Evolutionary conservation across 2,888 invertebrate species (phyloP).

Genomic region (Chrysodeixis includens): DNA sequence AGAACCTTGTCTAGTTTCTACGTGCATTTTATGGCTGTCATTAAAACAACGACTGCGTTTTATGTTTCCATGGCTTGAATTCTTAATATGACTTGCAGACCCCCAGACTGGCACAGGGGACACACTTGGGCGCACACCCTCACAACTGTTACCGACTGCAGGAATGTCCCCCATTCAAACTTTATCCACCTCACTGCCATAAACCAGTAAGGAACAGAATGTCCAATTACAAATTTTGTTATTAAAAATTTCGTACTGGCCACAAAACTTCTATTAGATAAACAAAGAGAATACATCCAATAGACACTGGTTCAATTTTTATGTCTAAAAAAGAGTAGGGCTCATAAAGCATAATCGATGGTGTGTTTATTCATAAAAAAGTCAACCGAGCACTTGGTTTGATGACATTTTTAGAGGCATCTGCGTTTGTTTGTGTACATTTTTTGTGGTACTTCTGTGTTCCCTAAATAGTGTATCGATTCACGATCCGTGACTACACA

Average conservation of each 20-base stretch:
- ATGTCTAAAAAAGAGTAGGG: too few relatives aligned
- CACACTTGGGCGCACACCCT: conserved; percentile 83
- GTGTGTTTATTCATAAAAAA: background rate
- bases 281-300: too few relatives aligned
- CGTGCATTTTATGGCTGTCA: background rate
- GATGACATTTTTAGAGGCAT: background rate
- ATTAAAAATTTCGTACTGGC: background rate
- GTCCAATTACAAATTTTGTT: conserved; percentile 6
- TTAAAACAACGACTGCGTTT: background rate
- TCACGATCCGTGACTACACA: conserved; percentile 81
- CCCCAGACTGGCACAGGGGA: conserved; percentile 59
- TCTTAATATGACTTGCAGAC: conserved; percentile 11
- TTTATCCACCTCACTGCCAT: conserved; percentile 37
- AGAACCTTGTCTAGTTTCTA: background rate
- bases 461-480: conserved; percentile 14
- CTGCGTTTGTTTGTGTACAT: background rate
- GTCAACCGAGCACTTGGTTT: background rate
- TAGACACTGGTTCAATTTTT: too few relatives aligned
- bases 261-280: background rate
- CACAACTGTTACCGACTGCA: conserved; percentile 48
- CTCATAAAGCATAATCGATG: too few relatives aligned
- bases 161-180: conserved; percentile 65
- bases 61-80: background rate
- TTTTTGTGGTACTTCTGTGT: conserved; percentile 28
- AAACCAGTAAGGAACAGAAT: conserved; percentile 19